Conservation (phyloP, 2,113 vertebrate genomes). For the Ceyx cyanopectus region DNA sequence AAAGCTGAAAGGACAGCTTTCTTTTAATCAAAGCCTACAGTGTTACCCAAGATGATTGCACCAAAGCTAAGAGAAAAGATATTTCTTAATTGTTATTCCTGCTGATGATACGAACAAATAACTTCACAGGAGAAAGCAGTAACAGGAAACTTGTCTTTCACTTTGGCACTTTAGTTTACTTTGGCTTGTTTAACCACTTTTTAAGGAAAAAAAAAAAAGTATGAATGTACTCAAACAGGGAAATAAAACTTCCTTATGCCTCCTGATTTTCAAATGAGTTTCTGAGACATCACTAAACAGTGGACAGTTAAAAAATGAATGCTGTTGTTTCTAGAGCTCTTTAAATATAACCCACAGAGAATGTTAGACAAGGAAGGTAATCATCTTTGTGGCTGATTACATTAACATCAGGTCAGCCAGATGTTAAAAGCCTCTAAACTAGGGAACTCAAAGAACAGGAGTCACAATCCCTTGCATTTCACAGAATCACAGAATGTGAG, state of each 20-base stretch:
- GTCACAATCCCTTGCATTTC: background rate
- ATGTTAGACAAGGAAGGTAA: background rate
- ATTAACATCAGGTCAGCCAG: background rate
- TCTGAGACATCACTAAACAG: background rate
- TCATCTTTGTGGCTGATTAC: background rate
- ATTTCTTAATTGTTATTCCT: slow-evolving; percentile 15
- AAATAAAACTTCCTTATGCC: background rate
- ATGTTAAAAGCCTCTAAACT: background rate
- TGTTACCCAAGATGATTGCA: slow-evolving; percentile 17
- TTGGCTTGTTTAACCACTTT: background rate
- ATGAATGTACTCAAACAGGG: background rate
- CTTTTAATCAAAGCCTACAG: slow-evolving; percentile 28
- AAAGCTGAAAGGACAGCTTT: slow-evolving; percentile 39
- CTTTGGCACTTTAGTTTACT: background rate
- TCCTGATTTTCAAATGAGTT: background rate
- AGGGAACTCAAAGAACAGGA: background rate
- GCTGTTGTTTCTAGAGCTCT: background rate
- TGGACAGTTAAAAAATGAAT: background rate
- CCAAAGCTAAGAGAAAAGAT: background rate
- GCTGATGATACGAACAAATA: slow-evolving; percentile 15
- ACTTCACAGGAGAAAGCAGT: background rate
- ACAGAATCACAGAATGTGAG: too few relatives aligned
- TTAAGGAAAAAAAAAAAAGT: background rate
- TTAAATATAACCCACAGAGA: background rate
- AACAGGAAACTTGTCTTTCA: background rate